Evolutionary conservation across 2,113 vertebrate species (phyloP).

Genomic region (Plectropomus leopardus): DNA sequence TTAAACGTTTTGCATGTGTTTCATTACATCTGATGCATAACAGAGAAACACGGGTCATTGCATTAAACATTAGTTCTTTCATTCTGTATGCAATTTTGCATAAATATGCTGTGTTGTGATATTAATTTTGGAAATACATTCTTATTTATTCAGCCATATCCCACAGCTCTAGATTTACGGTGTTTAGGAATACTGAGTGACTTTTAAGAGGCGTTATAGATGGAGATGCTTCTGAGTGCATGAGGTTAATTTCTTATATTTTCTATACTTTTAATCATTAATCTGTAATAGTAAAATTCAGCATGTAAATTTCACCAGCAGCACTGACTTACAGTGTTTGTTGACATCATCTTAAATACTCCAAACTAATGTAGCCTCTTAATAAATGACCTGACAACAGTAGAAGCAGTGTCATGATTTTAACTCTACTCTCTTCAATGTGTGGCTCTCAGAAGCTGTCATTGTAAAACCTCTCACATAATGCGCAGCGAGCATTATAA

Average conservation of each 20-base stretch:
- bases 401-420: slow-evolving; percentile 47
- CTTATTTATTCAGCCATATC: not conserved
- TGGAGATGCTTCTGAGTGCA: not conserved
- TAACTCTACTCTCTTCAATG: slow-evolving; percentile 49
- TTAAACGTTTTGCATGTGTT: not conserved
- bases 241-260: not conserved
- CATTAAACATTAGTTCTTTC: not conserved
- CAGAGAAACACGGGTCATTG: not conserved
- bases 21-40: not conserved
- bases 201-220: not conserved
- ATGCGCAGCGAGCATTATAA: slow-evolving; percentile 72
- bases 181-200: not conserved
- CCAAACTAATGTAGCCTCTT: not conserved
- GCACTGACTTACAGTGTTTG: not conserved
- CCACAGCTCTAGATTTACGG: not conserved
- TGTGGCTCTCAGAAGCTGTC: slow-evolving; percentile 52
- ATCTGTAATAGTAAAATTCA: not conserved
- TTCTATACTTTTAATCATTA: not conserved
- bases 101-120: not conserved
- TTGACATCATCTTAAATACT: slow-evolving; percentile 4
- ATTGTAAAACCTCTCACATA: slow-evolving; percentile 73
- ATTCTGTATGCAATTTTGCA: not conserved
- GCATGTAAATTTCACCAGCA: not conserved
- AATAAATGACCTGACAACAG: slow-evolving; percentile 39
- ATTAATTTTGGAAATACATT: not conserved